Base-by-base conservation (phyloP, 1,140 invertebrate species). In the Vanessa tameamea region DNA sequence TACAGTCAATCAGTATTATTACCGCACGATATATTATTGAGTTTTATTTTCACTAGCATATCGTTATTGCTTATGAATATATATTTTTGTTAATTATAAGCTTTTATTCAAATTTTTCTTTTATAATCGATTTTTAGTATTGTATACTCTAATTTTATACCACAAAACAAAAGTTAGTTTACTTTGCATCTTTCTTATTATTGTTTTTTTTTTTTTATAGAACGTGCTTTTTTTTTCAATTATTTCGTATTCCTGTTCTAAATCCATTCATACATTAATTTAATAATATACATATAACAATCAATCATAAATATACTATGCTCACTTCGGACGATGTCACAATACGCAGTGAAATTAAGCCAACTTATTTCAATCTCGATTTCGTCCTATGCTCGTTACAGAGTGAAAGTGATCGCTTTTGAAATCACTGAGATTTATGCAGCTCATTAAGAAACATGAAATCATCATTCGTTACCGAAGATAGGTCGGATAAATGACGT, bases 391-490 rank as follows among this genome's bases (percentile, higher is more conserved):
- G 74, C 73, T 83, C 75, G 75, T 82, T 80, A 80, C 57, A 57
- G 65, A 87, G 89, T 86, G 89, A 91, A 91, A 91, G 89, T 91
- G 87, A 87, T 88, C 84, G 81, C 78, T 85, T 61, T 85, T 78
- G 79, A 82, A 76, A 81, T 78, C 78, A 78, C 64, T 76, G 72
- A 86, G 85, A 89, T 89, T 87, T 86, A 89, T 88, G 80, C 63
- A 75, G 69, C 77, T 82, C 85, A 82, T 88, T 85, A 82, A 76
- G 75, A 64, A 78, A 76, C 77, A 69, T 78, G 79, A 83, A 82
- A 86, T 82, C 78, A 87, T 85, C 81, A 82, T 83, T 82, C 79
- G 82, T 82, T 82, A 74, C 81, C 65, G 76, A 79, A 86, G 82
- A 85, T 88, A 83, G 85, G 83, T 84, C 78, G 77, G 75, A 79